A percentile compares a stretch with the other conserved stretches of the same genome.
These are phyloP conservation scores for Saturnia pavonia DNA, from an alignment of 2,888 invertebrate genomes.

Conservation along the genomic window DNA sequence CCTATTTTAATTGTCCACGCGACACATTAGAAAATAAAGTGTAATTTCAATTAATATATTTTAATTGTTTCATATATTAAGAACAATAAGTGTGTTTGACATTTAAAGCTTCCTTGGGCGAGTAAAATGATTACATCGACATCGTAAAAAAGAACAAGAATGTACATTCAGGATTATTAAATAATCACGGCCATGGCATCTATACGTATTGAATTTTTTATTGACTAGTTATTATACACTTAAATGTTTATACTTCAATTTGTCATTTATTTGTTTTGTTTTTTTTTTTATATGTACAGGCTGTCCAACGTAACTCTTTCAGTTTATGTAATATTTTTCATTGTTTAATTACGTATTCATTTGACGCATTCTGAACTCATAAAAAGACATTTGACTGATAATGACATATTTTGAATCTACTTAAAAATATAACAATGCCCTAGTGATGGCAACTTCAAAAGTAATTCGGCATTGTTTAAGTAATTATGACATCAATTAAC, in stretches of 20 bases:
- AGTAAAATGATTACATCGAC: neutral
- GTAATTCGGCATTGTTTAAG: neutral
- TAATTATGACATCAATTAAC: neutral
- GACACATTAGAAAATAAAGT: neutral
- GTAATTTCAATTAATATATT: neutral
- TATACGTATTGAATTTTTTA: neutral
- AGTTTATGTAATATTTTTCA: neutral
- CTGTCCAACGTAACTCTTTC: neutral
- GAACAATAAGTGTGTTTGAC: neutral
- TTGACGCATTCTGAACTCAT: neutral
- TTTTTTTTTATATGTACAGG: neutral
- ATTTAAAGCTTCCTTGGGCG: neutral
- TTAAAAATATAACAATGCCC: neutral
- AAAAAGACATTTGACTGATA: neutral
- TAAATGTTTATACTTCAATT: neutral
- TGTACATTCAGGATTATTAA: slow-evolving; percentile 4
- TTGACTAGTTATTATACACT: slow-evolving; percentile 7
- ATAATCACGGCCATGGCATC: slow-evolving; percentile 3
- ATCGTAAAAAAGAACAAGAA: neutral
- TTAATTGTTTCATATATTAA: neutral
- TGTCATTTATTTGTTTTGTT: neutral
- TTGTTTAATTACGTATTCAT: neutral
- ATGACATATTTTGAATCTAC: neutral
- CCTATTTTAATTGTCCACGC: too few species aligned
- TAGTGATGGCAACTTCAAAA: neutral